Conservation (phyloP, 2,113 vertebrate species). For the Centrocercus urophasianus region DNA sequence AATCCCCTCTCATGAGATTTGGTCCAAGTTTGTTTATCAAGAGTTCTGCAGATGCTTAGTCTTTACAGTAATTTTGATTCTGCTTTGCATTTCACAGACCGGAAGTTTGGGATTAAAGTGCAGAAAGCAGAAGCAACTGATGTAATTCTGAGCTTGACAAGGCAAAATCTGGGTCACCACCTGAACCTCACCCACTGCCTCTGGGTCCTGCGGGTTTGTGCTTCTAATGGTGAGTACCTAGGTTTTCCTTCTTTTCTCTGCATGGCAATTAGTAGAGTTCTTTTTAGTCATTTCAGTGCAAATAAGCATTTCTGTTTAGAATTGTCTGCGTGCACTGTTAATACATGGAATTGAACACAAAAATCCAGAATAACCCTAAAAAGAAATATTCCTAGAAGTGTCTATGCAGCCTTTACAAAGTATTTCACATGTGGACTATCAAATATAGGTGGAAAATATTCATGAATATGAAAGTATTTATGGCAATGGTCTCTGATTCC, state of each 20-base stretch:
- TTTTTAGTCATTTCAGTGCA: neutral
- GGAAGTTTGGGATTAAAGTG: slow-evolving; percentile 87
- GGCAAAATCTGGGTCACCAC: slow-evolving; percentile 77
- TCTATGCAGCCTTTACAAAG: neutral
- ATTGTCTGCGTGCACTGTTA: neutral
- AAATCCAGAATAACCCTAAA: neutral
- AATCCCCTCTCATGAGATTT: neutral
- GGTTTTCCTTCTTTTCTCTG: neutral
- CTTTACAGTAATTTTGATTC: neutral
- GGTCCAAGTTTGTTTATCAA: neutral
- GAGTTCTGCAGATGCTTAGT: neutral
- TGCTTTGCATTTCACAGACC: slow-evolving; percentile 77
- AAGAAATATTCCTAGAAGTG: neutral
- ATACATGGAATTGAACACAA: neutral
- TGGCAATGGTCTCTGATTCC: neutral
- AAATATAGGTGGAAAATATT: slow-evolving; percentile 33
- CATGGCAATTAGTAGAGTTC: accelerated
- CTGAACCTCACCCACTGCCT: slow-evolving; percentile 86
- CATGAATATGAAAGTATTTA: neutral
- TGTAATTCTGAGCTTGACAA: slow-evolving; percentile 82
- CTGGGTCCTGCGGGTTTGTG: slow-evolving; percentile 85
- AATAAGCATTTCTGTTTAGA: neutral
- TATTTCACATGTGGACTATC: neutral
- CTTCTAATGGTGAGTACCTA: slow-evolving; percentile 81
- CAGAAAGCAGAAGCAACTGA: slow-evolving; percentile 86